phyloP scores from a whole-genome alignment of 35 echinoderm and acorn worm species.

The Amphiura filiformis region DNA sequence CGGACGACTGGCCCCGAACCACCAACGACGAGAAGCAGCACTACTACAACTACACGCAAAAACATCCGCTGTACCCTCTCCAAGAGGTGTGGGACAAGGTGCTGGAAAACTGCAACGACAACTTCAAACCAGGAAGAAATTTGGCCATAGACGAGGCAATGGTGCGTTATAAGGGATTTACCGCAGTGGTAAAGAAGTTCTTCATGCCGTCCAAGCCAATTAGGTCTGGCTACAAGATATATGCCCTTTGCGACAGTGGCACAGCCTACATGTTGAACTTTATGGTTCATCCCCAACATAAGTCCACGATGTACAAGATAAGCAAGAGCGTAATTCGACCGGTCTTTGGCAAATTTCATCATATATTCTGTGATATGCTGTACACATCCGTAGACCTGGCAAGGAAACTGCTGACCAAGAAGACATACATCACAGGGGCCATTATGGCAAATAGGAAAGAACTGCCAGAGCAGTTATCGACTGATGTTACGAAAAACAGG shows the following conservation, averaged over 20 bases:
- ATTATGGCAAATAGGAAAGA: constrained; percentile 8
- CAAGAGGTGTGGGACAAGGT: not conserved
- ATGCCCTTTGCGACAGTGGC: constrained; percentile 7
- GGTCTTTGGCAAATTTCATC: constrained; percentile 17
- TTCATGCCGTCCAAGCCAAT: constrained; percentile 35
- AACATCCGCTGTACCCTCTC: not conserved
- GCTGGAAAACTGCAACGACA: not conserved
- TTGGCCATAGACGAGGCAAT: constrained; percentile 45
- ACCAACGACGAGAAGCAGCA: not conserved
- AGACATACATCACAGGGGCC: constrained; percentile 23
- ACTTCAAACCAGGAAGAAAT: not conserved
- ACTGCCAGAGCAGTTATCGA: not conserved
- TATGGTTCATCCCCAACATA: not conserved
- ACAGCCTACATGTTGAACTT: constrained; percentile 37
- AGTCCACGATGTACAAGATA: not conserved
- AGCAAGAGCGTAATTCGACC: not conserved
- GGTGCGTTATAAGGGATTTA: constrained; percentile 17
- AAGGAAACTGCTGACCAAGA: not conserved
- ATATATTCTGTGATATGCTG: constrained; percentile 20
- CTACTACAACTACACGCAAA: not conserved
- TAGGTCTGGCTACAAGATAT: constrained; percentile 43
- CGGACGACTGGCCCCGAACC: not conserved
- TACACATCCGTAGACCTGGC: constrained; percentile 30
- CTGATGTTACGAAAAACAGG: not conserved
- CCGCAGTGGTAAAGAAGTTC: constrained; percentile 14